Percentiles rank a stretch among this genome's conserved stretches.
Conservation (phyloP, 1,140 invertebrate genomes). For the Brachionus manjavacas region DNA sequence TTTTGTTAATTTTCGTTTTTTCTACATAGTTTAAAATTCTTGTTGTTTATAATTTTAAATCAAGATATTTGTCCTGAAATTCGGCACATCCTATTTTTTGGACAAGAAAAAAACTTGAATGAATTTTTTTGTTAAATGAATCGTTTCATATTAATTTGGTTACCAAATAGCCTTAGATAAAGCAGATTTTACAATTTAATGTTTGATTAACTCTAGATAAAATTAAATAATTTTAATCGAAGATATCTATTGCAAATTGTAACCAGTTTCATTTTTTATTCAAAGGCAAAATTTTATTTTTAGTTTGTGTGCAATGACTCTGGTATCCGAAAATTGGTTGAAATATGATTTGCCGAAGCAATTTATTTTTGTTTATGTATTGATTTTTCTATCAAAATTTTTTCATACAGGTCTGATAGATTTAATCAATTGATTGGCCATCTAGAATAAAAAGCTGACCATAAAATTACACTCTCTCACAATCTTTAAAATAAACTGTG, state of each 20-base stretch:
- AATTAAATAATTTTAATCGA: constrained; percentile 10
- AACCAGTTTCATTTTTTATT: background rate
- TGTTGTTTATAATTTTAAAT: constrained; percentile 19
- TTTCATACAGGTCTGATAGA: background rate
- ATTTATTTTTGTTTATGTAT: constrained; percentile 11
- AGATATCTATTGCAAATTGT: background rate
- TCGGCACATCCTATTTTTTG: constrained; percentile 19
- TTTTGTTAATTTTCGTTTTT: constrained; percentile 2
- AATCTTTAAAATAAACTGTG: background rate
- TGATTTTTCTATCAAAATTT: background rate
- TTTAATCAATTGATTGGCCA: background rate
- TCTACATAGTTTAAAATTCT: background rate
- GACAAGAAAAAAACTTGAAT: constrained; percentile 11
- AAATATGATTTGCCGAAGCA: background rate
- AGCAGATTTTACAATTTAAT: constrained; percentile 7
- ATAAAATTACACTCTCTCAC: background rate
- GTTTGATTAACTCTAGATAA: background rate
- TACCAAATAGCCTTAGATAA: background rate
- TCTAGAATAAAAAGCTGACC: background rate
- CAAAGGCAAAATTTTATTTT: background rate
- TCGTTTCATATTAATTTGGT: background rate
- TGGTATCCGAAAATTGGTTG: constrained; percentile 24
- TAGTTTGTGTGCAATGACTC: background rate
- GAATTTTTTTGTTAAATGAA: background rate
- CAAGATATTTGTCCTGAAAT: constrained; percentile 29